phyloP scores from a whole-genome alignment of 1,140 invertebrate genomes.

The Pseudomyrmex cubaensis region DNA sequence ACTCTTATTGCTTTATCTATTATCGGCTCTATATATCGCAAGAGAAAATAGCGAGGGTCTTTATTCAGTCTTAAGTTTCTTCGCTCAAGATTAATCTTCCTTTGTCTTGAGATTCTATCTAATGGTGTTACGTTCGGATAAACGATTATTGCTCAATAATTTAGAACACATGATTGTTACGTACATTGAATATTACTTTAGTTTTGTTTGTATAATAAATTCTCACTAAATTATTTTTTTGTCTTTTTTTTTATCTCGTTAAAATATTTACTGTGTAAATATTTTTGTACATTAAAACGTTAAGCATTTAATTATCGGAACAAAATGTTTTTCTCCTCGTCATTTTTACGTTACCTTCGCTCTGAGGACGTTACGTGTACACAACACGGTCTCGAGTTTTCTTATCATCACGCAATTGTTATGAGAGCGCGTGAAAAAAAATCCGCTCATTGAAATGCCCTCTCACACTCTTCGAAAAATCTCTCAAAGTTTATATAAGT shows the following conservation, averaged over 20 bases:
- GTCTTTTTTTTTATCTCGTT: neutral
- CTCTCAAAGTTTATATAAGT: conserved; percentile 23
- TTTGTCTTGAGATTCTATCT: neutral
- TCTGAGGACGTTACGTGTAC: too few relatives aligned
- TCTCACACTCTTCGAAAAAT: neutral
- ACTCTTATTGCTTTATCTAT: neutral
- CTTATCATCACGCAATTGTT: too few relatives aligned
- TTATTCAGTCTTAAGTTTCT: neutral
- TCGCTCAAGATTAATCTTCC: neutral
- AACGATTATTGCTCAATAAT: neutral
- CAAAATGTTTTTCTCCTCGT: neutral
- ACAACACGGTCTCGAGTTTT: neutral
- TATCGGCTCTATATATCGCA: neutral
- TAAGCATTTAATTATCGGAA: neutral
- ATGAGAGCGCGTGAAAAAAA: neutral
- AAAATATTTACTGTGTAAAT: neutral
- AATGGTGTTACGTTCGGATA: neutral
- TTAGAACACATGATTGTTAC: conserved; percentile 24
- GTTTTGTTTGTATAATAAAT: conserved; percentile 3
- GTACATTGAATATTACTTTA: neutral
- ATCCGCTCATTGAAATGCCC: neutral
- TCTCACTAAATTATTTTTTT: neutral
- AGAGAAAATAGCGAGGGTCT: neutral
- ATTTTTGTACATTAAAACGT: neutral
- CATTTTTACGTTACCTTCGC: neutral